phyloP scores from a whole-genome alignment of 2,888 invertebrate genomes.

The Mechanitis messenoides region DNA sequence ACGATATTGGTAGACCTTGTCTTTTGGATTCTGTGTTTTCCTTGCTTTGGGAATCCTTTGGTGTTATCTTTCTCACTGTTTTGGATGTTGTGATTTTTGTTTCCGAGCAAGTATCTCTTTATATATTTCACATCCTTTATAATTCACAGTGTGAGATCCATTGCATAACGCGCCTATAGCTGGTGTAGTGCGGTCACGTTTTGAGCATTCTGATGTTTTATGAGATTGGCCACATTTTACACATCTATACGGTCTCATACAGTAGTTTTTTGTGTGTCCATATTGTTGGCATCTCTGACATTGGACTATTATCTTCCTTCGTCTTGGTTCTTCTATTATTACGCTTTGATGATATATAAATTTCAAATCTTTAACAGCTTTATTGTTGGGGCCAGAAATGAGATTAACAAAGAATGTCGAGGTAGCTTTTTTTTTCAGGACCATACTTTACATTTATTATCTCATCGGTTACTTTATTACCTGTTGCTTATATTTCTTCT shows the following conservation, averaged over 20 bases:
- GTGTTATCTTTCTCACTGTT: neutral
- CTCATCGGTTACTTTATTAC: constrained; percentile 11
- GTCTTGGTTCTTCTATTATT: constrained; percentile 25
- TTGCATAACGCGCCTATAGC: constrained; percentile 23
- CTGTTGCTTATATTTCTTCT: constrained; percentile 8
- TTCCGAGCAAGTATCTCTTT: constrained; percentile 1
- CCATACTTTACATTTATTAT: constrained; percentile 13
- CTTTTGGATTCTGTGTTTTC: too few species aligned
- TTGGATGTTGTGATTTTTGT: too few species aligned
- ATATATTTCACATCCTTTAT: constrained; percentile 14
- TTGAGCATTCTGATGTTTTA: constrained; percentile 27
- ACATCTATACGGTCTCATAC: constrained; percentile 29
- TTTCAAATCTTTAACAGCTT: too few species aligned
- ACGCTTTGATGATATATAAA: too few species aligned
- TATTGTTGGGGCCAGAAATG: too few species aligned
- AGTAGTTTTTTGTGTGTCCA: constrained; percentile 30
- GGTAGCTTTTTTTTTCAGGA: too few species aligned
- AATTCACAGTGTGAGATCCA: constrained; percentile 14
- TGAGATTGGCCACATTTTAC: constrained; percentile 29
- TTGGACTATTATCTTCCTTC: constrained; percentile 21
- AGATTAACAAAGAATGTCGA: too few species aligned
- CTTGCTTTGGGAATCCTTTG: too few species aligned
- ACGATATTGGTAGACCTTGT: neutral
- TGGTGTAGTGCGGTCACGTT: constrained; percentile 24
- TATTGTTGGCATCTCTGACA: constrained; percentile 30